phyloP scores from a whole-genome alignment of 2,888 invertebrate genomes.

The Pristionchus exspectatus region DNA sequence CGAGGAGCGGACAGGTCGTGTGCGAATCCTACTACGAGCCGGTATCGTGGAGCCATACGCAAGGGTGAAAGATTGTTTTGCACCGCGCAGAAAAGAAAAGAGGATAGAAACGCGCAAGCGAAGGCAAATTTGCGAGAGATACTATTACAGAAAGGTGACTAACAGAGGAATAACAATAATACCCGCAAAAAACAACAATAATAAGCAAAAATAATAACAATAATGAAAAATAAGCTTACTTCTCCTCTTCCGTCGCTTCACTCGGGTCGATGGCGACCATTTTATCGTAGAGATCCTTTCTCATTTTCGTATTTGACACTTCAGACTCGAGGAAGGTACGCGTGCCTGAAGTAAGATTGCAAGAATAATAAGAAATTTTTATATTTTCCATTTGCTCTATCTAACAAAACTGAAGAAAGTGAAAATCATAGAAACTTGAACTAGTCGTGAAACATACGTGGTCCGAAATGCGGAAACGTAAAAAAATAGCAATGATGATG shows the following conservation, averaged over 20 bases:
- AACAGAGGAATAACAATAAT: not conserved
- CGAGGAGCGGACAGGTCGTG: not conserved
- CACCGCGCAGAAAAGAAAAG: conserved; percentile 9
- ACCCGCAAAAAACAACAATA: not conserved
- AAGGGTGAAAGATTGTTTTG: conserved; percentile 47
- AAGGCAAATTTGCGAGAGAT: not conserved
- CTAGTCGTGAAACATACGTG: not conserved
- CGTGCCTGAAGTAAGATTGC: not conserved
- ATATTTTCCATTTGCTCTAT: too few relatives aligned
- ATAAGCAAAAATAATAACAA: not conserved
- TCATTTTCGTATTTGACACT: conserved; percentile 90
- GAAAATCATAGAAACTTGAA: not conserved
- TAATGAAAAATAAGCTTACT: conserved; percentile 32
- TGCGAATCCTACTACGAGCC: not conserved
- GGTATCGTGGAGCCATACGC: not conserved
- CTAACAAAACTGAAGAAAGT: too few relatives aligned
- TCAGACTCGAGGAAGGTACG: conserved; percentile 93
- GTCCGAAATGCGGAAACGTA: not conserved
- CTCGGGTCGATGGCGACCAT: conserved; percentile 93
- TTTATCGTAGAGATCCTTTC: conserved; percentile 93
- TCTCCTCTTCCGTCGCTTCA: conserved; percentile 90
- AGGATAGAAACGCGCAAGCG: not conserved
- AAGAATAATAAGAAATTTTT: too few relatives aligned
- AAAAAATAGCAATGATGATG: not conserved
- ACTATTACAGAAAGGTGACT: not conserved